Percentiles rank a stretch among this genome's conserved stretches.
Conservation (phyloP, 2,113 vertebrate species). For the Mohoua ochrocephala region DNA sequence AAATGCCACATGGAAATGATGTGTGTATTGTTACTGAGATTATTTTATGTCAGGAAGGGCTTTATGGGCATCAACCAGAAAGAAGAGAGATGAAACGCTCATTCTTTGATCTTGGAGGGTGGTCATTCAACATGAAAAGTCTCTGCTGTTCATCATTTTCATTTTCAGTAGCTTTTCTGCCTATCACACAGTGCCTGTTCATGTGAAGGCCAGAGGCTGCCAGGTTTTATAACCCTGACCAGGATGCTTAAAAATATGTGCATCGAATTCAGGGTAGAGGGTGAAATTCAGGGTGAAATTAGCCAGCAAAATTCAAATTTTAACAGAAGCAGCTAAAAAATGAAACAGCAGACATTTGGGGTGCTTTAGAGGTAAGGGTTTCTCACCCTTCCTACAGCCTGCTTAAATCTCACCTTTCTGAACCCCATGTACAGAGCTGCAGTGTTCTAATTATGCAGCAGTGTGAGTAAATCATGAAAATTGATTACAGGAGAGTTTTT, state of each 20-base stretch:
- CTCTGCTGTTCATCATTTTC: neutral
- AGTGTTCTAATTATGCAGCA: neutral
- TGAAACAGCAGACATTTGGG: neutral
- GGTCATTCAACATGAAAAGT: neutral
- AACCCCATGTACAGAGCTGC: neutral
- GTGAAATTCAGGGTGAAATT: neutral
- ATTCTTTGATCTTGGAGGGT: slow-evolving; percentile 14
- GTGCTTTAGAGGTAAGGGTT: neutral
- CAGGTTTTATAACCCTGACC: neutral
- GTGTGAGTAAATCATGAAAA: neutral
- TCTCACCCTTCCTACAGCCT: neutral
- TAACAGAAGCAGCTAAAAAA: neutral
- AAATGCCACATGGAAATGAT: neutral
- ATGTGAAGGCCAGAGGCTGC: neutral
- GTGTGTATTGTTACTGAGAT: neutral
- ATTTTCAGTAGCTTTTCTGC: neutral
- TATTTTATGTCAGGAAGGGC: neutral
- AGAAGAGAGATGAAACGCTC: neutral
- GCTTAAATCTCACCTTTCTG: neutral
- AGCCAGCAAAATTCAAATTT: neutral
- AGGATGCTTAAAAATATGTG: neutral
- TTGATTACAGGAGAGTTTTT: neutral
- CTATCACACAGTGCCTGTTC: neutral
- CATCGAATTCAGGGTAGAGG: neutral
- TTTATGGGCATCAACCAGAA: neutral